Percentiles rank a stretch among this genome's conserved stretches.
Evolutionary conservation across 2,888 invertebrate genomes (phyloP).

Genomic region (Euclidia mi): DNA sequence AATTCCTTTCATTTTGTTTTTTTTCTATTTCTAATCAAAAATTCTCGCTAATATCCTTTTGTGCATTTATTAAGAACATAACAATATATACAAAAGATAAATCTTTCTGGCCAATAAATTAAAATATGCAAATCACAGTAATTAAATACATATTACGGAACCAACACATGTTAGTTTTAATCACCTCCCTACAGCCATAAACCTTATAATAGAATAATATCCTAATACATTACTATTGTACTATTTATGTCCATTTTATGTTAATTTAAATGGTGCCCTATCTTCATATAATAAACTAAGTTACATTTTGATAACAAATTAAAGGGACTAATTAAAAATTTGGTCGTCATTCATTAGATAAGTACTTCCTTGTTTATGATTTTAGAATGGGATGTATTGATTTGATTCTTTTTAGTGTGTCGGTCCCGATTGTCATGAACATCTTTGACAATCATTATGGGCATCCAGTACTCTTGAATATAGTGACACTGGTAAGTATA

Average conservation of each 20-base stretch:
- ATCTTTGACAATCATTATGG: too few species aligned
- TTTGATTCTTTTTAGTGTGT: too few species aligned
- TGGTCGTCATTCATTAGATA: background rate
- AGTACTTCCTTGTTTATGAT: too few species aligned
- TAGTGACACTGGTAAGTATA: too few species aligned
- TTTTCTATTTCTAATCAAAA: too few species aligned
- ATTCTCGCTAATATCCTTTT: background rate
- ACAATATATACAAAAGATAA: background rate
- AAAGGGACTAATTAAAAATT: constrained; percentile 34
- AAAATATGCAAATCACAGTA: too few species aligned
- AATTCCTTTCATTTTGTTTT: too few species aligned
- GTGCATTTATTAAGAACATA: too few species aligned
- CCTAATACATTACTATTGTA: constrained; percentile 17
- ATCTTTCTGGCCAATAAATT: too few species aligned
- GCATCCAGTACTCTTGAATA: too few species aligned
- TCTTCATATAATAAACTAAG: constrained; percentile 14
- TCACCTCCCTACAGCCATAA: background rate
- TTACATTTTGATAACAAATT: constrained; percentile 27
- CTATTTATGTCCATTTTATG: constrained; percentile 69
- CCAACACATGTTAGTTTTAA: background rate
- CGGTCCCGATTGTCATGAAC: too few species aligned
- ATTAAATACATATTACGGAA: background rate
- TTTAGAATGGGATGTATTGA: too few species aligned
- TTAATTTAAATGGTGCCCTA: constrained; percentile 36
- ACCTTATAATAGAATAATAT: background rate